Evolutionary conservation across 2,113 vertebrate species (phyloP).

Genomic region (Beaufortia kweichowensis): DNA sequence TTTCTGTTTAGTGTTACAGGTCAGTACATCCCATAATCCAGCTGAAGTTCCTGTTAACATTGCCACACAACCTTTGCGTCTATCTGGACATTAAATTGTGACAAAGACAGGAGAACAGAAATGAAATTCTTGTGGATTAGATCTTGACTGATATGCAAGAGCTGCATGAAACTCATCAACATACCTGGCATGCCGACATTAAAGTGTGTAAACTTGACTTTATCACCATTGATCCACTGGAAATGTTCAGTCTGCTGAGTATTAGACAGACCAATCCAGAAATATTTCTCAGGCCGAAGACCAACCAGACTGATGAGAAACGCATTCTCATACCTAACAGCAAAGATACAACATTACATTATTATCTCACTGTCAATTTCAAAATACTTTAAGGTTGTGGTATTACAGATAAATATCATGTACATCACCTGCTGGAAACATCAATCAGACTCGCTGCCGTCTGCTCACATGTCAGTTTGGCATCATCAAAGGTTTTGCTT

Average conservation of each 20-base stretch:
- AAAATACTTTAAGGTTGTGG: no score
- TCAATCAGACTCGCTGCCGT: conserved; percentile 75
- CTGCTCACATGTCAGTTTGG: conserved; percentile 76
- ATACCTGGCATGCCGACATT: conserved; percentile 92
- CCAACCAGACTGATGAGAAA: conserved; percentile 90
- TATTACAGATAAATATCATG: background rate
- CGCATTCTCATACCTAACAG: conserved; percentile 88
- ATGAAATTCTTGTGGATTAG: background rate
- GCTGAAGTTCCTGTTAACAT: conserved; percentile 86
- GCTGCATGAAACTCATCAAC: background rate
- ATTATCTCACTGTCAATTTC: conserved; percentile 36
- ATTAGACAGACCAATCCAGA: conserved; percentile 92
- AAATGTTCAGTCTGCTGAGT: conserved; percentile 74
- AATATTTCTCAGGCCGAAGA: conserved; percentile 86
- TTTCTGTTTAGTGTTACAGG: conserved; percentile 84
- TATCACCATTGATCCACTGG: conserved; percentile 75
- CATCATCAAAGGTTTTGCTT: conserved; percentile 79
- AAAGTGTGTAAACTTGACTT: conserved; percentile 89
- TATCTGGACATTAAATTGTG: conserved; percentile 72
- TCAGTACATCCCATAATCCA: conserved; percentile 91
- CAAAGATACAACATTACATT: conserved; percentile 14
- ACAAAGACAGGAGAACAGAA: background rate
- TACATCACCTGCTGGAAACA: conserved; percentile 80
- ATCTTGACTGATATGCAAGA: background rate
- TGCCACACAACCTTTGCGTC: conserved; percentile 85